phyloP scores from a whole-genome alignment of 2,797 vertebrate genomes.

The Cirrhinus molitorella region DNA sequence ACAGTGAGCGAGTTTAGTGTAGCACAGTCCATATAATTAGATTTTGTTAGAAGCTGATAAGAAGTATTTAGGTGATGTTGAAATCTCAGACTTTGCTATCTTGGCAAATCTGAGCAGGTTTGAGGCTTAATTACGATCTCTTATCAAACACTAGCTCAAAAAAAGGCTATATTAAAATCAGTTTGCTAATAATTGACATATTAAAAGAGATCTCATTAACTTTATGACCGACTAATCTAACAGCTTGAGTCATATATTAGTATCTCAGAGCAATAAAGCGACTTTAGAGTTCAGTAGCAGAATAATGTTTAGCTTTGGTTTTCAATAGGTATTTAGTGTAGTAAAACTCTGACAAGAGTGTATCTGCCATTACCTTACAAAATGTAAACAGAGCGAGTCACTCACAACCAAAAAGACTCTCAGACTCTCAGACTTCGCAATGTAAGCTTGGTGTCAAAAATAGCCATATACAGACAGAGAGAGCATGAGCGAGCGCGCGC shows the following conservation, averaged over 20 bases:
- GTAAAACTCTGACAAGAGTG: conserved; percentile 47
- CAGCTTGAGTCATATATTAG: not conserved
- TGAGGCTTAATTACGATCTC: not conserved
- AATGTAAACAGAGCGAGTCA: conserved; percentile 25
- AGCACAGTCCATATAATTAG: not conserved
- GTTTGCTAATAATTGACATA: not conserved
- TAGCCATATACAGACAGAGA: conserved; percentile 32
- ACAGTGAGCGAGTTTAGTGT: not conserved
- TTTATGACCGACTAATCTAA: conserved; percentile 6
- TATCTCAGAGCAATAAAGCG: not conserved
- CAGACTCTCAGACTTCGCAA: conserved; percentile 52
- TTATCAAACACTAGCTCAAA: not conserved
- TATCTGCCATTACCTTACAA: conserved; percentile 19
- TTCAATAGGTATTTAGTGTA: conserved; percentile 4
- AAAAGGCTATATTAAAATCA: not conserved
- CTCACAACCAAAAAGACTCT: conserved; percentile 43
- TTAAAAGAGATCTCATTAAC: conserved; percentile 43
- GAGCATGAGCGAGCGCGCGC: not conserved
- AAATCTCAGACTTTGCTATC: not conserved
- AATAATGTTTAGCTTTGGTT: conserved; percentile 7
- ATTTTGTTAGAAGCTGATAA: not conserved
- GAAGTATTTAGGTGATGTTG: not conserved
- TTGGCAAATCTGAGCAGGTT: not conserved
- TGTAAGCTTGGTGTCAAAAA: conserved; percentile 50
- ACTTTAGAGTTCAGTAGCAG: not conserved